Base-by-base conservation (phyloP, 2,797 vertebrate species). In the Thamnophis elegans region DNA sequence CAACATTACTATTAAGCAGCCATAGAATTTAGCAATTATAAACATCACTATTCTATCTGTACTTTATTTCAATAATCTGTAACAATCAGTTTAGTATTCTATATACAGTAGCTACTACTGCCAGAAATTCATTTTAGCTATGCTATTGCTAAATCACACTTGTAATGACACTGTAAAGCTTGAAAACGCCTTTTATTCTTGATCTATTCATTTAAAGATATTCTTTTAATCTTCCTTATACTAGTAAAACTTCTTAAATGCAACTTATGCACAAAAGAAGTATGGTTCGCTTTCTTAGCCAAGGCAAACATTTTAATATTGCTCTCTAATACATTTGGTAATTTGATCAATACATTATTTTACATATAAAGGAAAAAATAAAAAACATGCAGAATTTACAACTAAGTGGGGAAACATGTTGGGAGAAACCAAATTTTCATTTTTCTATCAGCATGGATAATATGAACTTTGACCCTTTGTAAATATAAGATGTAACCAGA, bases 1-100 rank as follows among this genome's bases (percentile, higher is more conserved):
- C 10, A 47, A 82, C 58, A 53, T 22, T 85, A 91, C 90, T 91
- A 85, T 55, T 88, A 88, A 32, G n/a, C 92, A 86, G 88, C 32
- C 87, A 55, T 10, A 85, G 32, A 93, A 68, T 92, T 58, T 47
- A 18, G 1, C 91, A 89, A 53, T 90, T 85, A 92, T 54, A 26
- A 22, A 58, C 7, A 12, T 92, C 0, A 25, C 0, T 58, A n/a
- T 0, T 86, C 92, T 86, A 54, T 36, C 60, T 85, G 89, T 55
- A 92, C 56, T 94, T 47, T 62, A 8, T 18, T 0, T 60, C 59
- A 65, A 47, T 8, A 60, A 28, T 16, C 7, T 78, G 60, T 56
- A 42, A 87, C 25, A 36, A 68, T 42, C 56, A 91, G 86, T 91
- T 90, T 54, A 82, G 54, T 42, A 42, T 42, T 42, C 42, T 42